Conservation (phyloP, 2,113 vertebrate genomes). For the Reinhardtius hippoglossoides region DNA sequence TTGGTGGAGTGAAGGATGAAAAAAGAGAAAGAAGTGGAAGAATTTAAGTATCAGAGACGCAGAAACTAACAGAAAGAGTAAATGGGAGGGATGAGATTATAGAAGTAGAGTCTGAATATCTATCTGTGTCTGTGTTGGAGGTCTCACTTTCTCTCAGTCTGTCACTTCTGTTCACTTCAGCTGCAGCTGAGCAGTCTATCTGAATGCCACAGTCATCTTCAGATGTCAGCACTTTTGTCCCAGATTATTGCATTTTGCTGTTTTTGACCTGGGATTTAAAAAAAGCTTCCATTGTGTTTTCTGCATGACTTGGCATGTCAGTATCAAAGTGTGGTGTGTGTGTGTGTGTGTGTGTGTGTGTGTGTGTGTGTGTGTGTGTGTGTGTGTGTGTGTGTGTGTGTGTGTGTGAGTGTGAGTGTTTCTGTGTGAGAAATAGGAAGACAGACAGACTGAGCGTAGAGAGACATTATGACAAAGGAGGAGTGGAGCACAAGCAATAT, state of each 20-base stretch:
- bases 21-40: not conserved
- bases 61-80: not conserved
- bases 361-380: slow-evolving; percentile 8
- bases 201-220: slow-evolving; percentile 44
- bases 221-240: slow-evolving; percentile 65
- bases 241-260: slow-evolving; percentile 65
- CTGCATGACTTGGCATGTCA: slow-evolving; percentile 59
- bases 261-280: slow-evolving; percentile 43
- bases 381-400: slow-evolving; percentile 5
- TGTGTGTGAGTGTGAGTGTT: slow-evolving; percentile 12
- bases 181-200: slow-evolving; percentile 16
- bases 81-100: not conserved
- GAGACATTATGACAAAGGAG: slow-evolving; percentile 24
- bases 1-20: no score
- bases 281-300: slow-evolving; percentile 60
- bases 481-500: not conserved
- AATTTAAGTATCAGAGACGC: slow-evolving; percentile 20
- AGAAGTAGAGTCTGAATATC: slow-evolving; percentile 13
- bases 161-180: slow-evolving; percentile 42
- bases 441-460: slow-evolving; percentile 21
- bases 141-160: slow-evolving; percentile 15
- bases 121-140: slow-evolving; percentile 7
- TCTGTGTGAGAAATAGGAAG: not conserved
- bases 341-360: slow-evolving; percentile 10
- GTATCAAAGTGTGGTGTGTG: slow-evolving; percentile 36